Base-by-base conservation (phyloP, 2,797 vertebrate species). In the Dryobates pubescens region DNA sequence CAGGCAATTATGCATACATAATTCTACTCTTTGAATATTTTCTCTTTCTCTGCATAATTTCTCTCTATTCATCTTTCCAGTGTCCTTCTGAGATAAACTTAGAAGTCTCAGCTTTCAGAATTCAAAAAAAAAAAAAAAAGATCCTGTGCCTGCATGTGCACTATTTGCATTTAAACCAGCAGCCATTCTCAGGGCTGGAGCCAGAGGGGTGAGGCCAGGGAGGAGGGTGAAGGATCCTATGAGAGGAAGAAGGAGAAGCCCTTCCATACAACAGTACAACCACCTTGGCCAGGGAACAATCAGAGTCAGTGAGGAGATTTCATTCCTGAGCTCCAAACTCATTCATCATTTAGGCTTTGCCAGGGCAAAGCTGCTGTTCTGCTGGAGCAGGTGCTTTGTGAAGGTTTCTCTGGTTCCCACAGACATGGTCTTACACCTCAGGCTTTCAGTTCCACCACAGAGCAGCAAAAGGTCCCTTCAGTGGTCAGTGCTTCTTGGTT, bases 1-100 rank as follows among this genome's bases (percentile, higher is more conserved):
- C 89, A 91, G 88, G 95, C 95, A 96, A 95, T 96, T 96, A 96
- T 95, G 96, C 96, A 96, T 96, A 93, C 92, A 92, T 96, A 96
- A 97, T 97, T 96, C 95, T 88, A 91, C 94, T 92, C 96, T 96
- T 96, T 96, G 96, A 95, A 96, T 96, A 96, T 96, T 94, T 95
- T 96, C 92, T 96, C 90, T 94, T 96, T 95, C 96, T 89, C 92
- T 96, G 95, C 91, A 95, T 96, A 95, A 95, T 96, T 96, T 96
- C 94, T 93, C 90, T 91, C 96, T 96, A 94, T 94, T 96, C 94
- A 92, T 96, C 95, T 96, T 96, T 93, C 91, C 85, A 92, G 85
- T 96, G 96, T 94, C 96, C 94, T 96, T 96, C 94, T 89, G 96
- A 97, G 94, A 96, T 96, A 96, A 96, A 96, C 95, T 96, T 91